These are phyloP conservation scores for Heliopora coerulea DNA, from an alignment of 92 coral and sea anemone species.

Conservation along the genomic window DNA sequence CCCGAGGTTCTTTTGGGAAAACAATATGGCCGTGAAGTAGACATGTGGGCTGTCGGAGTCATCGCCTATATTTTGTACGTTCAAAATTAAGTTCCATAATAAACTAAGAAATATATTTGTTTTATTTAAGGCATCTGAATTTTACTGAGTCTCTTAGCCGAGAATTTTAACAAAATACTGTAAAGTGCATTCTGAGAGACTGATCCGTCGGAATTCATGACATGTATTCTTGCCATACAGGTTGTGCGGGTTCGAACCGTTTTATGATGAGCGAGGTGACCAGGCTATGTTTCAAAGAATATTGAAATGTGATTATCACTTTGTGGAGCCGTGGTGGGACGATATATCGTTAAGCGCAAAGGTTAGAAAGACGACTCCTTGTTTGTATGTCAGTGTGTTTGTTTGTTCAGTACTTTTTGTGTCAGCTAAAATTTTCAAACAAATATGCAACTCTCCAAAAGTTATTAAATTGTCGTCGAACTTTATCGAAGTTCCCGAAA, in stretches of 20 bases:
- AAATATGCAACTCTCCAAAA: no score
- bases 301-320: conserved; percentile 85
- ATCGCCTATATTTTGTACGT: conserved; percentile 97
- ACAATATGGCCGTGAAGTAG: conserved; percentile 71
- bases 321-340: conserved; percentile 96
- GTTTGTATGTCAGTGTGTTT: background rate
- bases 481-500: background rate
- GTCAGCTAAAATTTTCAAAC: no score
- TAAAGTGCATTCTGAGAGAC: no score
- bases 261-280: conserved; percentile 95
- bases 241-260: conserved; percentile 96
- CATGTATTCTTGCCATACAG: conserved; percentile 37
- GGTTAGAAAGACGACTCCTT: conserved; percentile 47
- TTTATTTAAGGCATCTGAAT: no score
- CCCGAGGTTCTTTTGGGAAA: conserved; percentile 90
- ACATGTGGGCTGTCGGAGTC: conserved; percentile 99
- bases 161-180: no score
- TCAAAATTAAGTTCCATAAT: background rate
- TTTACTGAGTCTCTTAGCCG: no score
- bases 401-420: background rate
- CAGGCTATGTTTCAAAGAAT: conserved; percentile 99
- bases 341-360: conserved; percentile 93
- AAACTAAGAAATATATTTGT: no score
- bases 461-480: no score
- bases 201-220: no score